Percentiles rank a stretch among this genome's conserved stretches.
These are phyloP conservation scores for Drepana falcataria DNA, from an alignment of 2,888 invertebrate genomes.

Conservation along the genomic window DNA sequence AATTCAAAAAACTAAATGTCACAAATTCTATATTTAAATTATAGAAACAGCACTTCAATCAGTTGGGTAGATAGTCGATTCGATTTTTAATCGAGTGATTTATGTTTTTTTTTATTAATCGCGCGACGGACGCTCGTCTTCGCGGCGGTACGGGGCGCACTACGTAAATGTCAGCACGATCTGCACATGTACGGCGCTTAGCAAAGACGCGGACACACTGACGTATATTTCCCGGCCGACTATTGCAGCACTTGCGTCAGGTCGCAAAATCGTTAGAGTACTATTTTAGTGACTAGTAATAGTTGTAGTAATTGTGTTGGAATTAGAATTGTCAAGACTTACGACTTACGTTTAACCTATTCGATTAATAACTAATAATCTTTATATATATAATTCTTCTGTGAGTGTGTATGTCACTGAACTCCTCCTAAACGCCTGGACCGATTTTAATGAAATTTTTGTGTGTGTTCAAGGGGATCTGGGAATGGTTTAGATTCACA, in stretches of 20 bases:
- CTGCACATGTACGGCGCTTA: conserved; percentile 72
- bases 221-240: conserved; percentile 34
- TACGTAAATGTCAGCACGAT: conserved; percentile 74
- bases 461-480: too few species aligned
- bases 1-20: conserved; percentile 23
- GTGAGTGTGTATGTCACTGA: too few species aligned
- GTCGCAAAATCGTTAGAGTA: conserved; percentile 13
- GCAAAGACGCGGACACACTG: conserved; percentile 45
- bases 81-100: conserved; percentile 34
- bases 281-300: conserved; percentile 13
- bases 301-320: too few species aligned
- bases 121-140: conserved; percentile 51
- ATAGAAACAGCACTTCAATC: conserved; percentile 38
- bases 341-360: too few species aligned
- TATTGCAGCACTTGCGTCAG: conserved; percentile 12
- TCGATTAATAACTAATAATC: too few species aligned
- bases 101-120: conserved; percentile 25
- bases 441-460: too few species aligned
- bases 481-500: too few species aligned
- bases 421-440: too few species aligned
- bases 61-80: conserved; percentile 30
- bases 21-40: conserved; percentile 16
- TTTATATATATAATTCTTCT: too few species aligned
- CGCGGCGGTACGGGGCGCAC: conserved; percentile 68
- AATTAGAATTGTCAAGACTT: too few species aligned